These are phyloP conservation scores for Sternotherus odoratus DNA, from an alignment of 2,797 vertebrate genomes.

Conservation along the genomic window DNA sequence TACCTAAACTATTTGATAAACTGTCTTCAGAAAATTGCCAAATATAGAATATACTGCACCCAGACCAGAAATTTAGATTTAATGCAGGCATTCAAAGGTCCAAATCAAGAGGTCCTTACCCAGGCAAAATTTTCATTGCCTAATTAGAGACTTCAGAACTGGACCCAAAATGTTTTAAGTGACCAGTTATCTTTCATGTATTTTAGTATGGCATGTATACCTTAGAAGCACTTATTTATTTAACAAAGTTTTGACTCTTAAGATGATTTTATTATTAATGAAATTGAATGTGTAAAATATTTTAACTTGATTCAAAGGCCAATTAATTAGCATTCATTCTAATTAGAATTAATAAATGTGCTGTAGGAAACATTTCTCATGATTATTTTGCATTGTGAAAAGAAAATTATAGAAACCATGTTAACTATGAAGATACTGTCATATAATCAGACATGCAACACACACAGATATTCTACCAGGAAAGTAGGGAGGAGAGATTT, in stretches of 20 bases:
- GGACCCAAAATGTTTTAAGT: slow-evolving; percentile 59
- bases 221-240: slow-evolving; percentile 75
- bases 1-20: slow-evolving; percentile 30
- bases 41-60: slow-evolving; percentile 43
- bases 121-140: slow-evolving; percentile 28
- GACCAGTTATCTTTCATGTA: slow-evolving; percentile 54
- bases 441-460: not conserved
- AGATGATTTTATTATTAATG: slow-evolving; percentile 53
- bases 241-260: slow-evolving; percentile 63
- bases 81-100: slow-evolving; percentile 56
- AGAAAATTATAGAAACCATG: slow-evolving; percentile 24
- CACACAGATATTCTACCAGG: not conserved
- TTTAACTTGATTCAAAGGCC: slow-evolving; percentile 53
- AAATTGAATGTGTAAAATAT: slow-evolving; percentile 55
- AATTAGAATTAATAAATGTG: slow-evolving; percentile 60
- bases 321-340: slow-evolving; percentile 66
- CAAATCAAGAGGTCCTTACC: slow-evolving; percentile 40
- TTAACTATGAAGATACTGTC: not conserved
- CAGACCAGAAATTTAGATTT: slow-evolving; percentile 68
- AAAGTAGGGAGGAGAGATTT: not conserved
- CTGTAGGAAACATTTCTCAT: slow-evolving; percentile 38
- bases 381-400: slow-evolving; percentile 36
- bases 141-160: slow-evolving; percentile 52
- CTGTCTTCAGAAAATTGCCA: slow-evolving; percentile 8
- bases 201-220: slow-evolving; percentile 68